Conservation (phyloP, 2,888 invertebrate genomes). For the Marronus borbonicus region DNA sequence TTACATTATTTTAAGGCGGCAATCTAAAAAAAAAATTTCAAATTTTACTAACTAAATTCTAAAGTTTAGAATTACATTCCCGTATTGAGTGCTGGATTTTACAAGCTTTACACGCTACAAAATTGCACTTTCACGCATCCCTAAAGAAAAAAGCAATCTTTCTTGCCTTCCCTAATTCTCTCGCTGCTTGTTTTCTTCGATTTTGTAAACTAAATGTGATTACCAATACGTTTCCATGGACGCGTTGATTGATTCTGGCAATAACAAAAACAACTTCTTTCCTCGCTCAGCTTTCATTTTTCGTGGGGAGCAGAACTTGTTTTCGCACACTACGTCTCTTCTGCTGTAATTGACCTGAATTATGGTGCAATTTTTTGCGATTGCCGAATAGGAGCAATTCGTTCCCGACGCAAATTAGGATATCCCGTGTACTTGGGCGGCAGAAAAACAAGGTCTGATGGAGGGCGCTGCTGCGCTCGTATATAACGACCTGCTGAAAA, state of each 20-base stretch:
- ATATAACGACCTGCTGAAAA: background rate
- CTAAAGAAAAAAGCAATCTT: background rate
- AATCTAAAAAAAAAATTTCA: too few species aligned
- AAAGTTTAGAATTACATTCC: too few species aligned
- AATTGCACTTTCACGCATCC: too few species aligned
- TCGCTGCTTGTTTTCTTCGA: background rate
- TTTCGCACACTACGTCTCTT: background rate
- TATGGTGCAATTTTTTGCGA: conserved; percentile 29
- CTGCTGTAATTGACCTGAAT: conserved; percentile 25
- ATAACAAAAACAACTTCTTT: conserved; percentile 7
- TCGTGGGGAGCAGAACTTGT: background rate
- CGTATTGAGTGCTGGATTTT: too few species aligned
- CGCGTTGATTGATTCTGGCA: conserved; percentile 7
- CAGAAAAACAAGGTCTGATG: background rate
- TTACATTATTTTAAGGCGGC: too few species aligned
- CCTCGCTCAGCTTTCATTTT: background rate
- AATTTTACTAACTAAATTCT: too few species aligned
- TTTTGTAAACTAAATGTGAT: conserved; percentile 4
- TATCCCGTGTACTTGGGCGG: background rate
- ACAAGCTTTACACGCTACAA: too few species aligned
- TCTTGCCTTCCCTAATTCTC: background rate
- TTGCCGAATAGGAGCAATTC: conserved; percentile 5
- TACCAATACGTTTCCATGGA: background rate
- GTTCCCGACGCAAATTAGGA: conserved; percentile 19
- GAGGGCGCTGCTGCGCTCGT: background rate